These are phyloP conservation scores for Anticlea derivata DNA, from an alignment of 2,888 invertebrate genomes.

Conservation along the genomic window DNA sequence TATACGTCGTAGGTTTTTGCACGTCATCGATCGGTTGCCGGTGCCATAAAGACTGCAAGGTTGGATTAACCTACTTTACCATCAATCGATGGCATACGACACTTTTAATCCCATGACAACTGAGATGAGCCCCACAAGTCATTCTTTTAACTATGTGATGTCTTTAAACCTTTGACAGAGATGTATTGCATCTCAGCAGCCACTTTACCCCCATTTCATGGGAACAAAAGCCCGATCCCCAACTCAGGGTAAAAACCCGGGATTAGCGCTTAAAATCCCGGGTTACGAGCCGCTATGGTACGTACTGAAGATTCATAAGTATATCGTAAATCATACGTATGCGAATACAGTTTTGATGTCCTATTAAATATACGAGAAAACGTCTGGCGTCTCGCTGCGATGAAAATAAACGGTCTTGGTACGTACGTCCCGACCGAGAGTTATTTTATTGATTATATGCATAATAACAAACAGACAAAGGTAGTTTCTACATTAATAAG, in stretches of 20 bases:
- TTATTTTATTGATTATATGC: conserved; percentile 7
- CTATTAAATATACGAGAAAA: conserved; percentile 33
- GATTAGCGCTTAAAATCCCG: conserved; percentile 23
- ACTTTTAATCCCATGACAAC: conserved; percentile 15
- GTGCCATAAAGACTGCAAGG: not conserved
- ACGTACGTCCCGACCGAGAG: not conserved
- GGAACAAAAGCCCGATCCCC: conserved; percentile 19
- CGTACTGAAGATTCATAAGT: conserved; percentile 23
- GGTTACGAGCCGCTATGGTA: conserved; percentile 16
- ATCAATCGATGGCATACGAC: not conserved
- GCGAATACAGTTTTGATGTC: conserved; percentile 34
- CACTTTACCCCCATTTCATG: conserved; percentile 13
- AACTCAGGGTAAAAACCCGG: conserved; percentile 10
- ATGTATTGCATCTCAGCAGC: conserved; percentile 9
- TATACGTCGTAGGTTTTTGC: not conserved
- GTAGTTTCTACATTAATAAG: too few species aligned
- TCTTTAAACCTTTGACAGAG: conserved; percentile 16
- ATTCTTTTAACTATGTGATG: conserved; percentile 8
- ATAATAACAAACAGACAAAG: too few species aligned
- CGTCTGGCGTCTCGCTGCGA: conserved; percentile 30
- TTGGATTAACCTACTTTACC: conserved; percentile 5
- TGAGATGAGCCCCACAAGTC: not conserved
- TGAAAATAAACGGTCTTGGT: conserved; percentile 13
- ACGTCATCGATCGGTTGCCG: not conserved
- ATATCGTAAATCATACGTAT: conserved; percentile 30